Percentiles rank a stretch among this genome's conserved stretches.
Evolutionary conservation across 92 coral and sea anemone species (phyloP).

Genomic region (Palythoa grandis): DNA sequence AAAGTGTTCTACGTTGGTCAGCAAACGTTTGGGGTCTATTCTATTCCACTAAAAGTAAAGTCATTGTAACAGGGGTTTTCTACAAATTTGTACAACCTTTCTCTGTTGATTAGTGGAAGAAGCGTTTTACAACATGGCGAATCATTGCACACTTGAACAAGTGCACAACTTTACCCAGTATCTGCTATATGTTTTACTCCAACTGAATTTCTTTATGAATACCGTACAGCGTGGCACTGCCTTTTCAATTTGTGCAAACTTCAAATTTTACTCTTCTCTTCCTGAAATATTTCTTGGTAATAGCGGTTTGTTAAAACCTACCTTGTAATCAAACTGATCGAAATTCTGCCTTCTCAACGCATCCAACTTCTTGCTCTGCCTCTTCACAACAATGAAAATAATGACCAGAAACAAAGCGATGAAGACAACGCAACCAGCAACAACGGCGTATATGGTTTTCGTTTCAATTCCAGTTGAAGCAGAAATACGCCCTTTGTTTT

Average conservation of each 20-base stretch:
- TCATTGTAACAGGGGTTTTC: no score
- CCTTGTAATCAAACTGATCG: constrained; percentile 10
- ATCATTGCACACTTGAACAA: no score
- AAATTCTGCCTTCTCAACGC: background rate
- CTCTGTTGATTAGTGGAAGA: no score
- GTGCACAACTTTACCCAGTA: no score
- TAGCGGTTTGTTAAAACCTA: background rate
- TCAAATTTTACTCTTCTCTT: no score
- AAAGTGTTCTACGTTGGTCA: no score
- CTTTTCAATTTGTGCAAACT: no score
- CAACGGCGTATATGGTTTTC: background rate
- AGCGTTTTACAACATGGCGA: no score
- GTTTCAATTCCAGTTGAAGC: background rate
- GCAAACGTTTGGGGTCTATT: background rate
- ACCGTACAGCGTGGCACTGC: no score
- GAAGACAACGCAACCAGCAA: constrained; percentile 13
- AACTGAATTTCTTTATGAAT: no score
- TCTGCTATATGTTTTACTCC: no score
- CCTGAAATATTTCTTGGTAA: background rate
- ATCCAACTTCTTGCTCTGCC: constrained; percentile 17
- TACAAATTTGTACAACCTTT: no score
- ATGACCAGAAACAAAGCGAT: constrained; percentile 2
- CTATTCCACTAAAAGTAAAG: background rate
- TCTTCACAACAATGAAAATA: constrained; percentile 12
- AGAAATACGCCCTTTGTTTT: background rate